Evolutionary conservation across 2,113 vertebrate genomes (phyloP).

Genomic region (Candoia aspera): DNA sequence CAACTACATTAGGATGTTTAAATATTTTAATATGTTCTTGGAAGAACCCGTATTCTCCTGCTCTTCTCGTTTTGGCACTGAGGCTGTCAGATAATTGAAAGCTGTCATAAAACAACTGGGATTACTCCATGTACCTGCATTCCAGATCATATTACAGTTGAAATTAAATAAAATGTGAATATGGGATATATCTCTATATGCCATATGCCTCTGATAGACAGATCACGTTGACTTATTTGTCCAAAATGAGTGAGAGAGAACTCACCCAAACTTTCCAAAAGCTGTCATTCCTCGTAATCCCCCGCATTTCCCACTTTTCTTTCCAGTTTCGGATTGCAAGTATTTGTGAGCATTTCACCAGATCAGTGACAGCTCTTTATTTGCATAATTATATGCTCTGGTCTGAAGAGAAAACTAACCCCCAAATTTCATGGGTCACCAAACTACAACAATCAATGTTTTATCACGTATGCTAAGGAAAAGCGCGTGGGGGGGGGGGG

Average conservation of each 20-base stretch:
- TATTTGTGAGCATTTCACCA: slow-evolving; percentile 87
- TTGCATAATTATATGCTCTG: slow-evolving; percentile 99
- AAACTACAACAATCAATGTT: slow-evolving; percentile 99
- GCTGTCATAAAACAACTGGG: background rate
- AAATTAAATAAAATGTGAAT: slow-evolving; percentile 43
- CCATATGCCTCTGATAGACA: background rate
- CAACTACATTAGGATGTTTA: background rate
- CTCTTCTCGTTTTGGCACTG: background rate
- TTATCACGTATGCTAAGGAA: slow-evolving; percentile 94
- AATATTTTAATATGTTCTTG: background rate
- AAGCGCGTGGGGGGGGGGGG: slow-evolving; percentile 40
- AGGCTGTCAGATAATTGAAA: slow-evolving; percentile 5
- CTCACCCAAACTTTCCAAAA: slow-evolving; percentile 70
- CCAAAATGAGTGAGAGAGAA: slow-evolving; percentile 56
- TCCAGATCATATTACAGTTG: background rate
- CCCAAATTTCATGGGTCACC: slow-evolving; percentile 99
- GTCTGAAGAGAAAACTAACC: slow-evolving; percentile 99
- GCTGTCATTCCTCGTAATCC: slow-evolving; percentile 63
- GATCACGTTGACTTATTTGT: background rate
- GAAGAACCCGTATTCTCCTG: background rate
- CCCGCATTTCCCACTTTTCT: slow-evolving; percentile 73
- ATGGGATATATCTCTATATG: background rate
- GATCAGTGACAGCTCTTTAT: slow-evolving; percentile 99
- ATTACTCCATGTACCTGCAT: background rate
- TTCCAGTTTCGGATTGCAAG: slow-evolving; percentile 76